phyloP scores from a whole-genome alignment of 2,888 invertebrate genomes.

The Ceramica pisi region DNA sequence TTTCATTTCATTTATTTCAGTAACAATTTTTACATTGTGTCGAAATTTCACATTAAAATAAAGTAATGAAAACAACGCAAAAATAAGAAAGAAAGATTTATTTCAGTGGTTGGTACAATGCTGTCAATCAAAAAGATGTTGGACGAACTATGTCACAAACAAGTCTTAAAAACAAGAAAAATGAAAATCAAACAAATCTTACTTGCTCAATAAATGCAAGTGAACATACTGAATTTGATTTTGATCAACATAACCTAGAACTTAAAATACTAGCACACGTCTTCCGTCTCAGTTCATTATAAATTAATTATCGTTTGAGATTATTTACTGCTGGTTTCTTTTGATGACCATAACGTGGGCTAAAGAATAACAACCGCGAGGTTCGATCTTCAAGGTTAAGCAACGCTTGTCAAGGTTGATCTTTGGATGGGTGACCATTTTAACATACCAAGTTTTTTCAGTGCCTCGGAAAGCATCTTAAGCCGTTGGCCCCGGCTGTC shows the following conservation, averaged over 20 bases:
- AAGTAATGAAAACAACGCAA: neutral
- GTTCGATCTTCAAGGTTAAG: no score
- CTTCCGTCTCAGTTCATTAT: slow-evolving; percentile 49
- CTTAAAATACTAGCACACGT: slow-evolving; percentile 28
- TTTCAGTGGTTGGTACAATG: neutral
- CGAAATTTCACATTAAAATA: no score
- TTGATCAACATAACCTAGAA: slow-evolving; percentile 48
- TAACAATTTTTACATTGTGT: no score
- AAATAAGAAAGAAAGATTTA: neutral
- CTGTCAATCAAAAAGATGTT: slow-evolving; percentile 5
- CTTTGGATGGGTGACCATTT: no score
- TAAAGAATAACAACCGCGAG: neutral
- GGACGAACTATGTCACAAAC: slow-evolving; percentile 19
- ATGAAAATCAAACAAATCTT: slow-evolving; percentile 1
- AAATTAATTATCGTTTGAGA: slow-evolving; percentile 47
- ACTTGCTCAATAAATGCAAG: slow-evolving; percentile 38
- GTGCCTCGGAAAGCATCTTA: no score
- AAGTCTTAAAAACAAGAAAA: slow-evolving; percentile 14
- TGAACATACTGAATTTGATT: slow-evolving; percentile 37
- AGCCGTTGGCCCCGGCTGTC: no score
- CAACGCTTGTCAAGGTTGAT: no score
- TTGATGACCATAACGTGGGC: slow-evolving; percentile 69
- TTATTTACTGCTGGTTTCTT: slow-evolving; percentile 65
- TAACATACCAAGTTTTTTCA: no score
- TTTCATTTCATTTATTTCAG: no score